Percentiles rank a stretch among this genome's conserved stretches.
These are phyloP conservation scores for Malacosoma neustria DNA, from an alignment of 2,888 invertebrate species.

Conservation along the genomic window DNA sequence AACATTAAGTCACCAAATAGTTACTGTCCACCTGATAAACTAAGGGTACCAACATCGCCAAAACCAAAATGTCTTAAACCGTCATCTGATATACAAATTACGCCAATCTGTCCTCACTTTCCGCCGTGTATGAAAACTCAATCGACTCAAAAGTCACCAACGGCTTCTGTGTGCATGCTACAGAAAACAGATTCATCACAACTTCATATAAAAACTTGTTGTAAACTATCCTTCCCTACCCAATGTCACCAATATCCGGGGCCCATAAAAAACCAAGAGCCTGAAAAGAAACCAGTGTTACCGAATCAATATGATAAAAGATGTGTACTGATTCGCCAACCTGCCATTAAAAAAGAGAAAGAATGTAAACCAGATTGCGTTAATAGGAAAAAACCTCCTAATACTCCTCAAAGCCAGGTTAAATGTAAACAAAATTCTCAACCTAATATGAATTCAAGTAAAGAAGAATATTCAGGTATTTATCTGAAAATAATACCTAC, in stretches of 20 bases:
- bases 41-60: not conserved
- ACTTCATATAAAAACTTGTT: constrained; percentile 7
- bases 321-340: not conserved
- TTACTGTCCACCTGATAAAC: not conserved
- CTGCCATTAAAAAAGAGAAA: not conserved
- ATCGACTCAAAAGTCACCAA: constrained; percentile 2
- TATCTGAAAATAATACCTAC: constrained; percentile 29
- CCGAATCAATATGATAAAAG: not conserved
- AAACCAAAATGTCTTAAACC: constrained; percentile 6
- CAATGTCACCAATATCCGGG: constrained; percentile 2
- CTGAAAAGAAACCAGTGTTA: not conserved
- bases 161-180: not conserved
- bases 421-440: constrained; percentile 1
- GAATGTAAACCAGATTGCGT: constrained; percentile 19
- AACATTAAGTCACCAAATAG: not conserved
- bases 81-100: constrained; percentile 7
- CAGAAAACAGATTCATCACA: not conserved
- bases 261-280: constrained; percentile 6
- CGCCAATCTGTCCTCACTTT: constrained; percentile 6
- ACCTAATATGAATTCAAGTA: not conserved
- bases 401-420: not conserved
- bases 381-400: constrained; percentile 7
- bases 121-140: constrained; percentile 5
- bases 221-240: constrained; percentile 7
- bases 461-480: constrained; percentile 23